A percentile compares a stretch with the other conserved stretches of the same genome.
These are phyloP conservation scores for Murina feae DNA, from an alignment of 2,113 vertebrate species.

Conservation along the genomic window DNA sequence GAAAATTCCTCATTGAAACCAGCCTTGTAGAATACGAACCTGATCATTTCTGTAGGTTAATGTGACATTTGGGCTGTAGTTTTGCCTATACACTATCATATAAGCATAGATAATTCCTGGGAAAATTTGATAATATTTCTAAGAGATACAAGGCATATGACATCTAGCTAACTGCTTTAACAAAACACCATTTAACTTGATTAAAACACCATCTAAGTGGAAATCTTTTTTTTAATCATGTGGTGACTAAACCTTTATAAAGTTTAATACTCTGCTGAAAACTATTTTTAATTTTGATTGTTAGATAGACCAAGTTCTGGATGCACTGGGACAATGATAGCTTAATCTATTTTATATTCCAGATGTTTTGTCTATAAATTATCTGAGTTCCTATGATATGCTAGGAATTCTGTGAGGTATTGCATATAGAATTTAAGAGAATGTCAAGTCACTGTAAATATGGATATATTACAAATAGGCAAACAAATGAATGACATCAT, in stretches of 20 bases:
- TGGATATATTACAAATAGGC: neutral
- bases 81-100: neutral
- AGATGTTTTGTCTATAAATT: neutral
- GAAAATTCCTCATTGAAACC: slow-evolving; percentile 77
- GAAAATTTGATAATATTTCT: neutral
- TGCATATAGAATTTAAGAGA: neutral
- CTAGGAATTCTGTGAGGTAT: neutral
- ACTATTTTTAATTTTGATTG: neutral
- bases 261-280: neutral
- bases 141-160: neutral
- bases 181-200: neutral
- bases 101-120: neutral
- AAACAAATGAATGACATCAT: neutral
- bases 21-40: slow-evolving; percentile 73
- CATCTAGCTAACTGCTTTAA: slow-evolving; percentile 19
- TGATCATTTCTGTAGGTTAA: slow-evolving; percentile 62
- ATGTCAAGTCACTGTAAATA: neutral
- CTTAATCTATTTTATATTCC: neutral
- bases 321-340: neutral
- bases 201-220: neutral
- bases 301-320: neutral
- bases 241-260: neutral
- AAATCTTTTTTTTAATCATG: neutral
- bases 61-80: slow-evolving; percentile 70
- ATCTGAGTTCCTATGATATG: neutral